phyloP scores from a whole-genome alignment of 2,888 invertebrate species.

The Synergus japonicus region DNA sequence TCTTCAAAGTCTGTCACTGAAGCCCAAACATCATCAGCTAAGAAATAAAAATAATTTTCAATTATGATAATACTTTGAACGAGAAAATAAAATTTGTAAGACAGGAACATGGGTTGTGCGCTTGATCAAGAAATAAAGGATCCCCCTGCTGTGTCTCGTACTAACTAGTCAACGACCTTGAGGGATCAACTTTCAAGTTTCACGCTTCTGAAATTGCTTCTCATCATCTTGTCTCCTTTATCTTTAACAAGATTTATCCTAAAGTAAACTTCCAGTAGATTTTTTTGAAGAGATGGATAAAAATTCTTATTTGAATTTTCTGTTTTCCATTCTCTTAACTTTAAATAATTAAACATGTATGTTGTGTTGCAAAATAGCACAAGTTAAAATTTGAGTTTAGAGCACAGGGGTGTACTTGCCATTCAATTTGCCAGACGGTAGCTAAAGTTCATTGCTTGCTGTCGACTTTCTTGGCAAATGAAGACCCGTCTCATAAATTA shows the following conservation, averaged over 20 bases:
- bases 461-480: not conserved
- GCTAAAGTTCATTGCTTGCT: not conserved
- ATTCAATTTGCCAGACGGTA: not conserved
- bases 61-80: not conserved
- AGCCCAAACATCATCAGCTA: no score
- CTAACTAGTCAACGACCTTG: constrained; percentile 16
- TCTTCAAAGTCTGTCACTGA: no score
- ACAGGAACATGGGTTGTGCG: not conserved
- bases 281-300: not conserved
- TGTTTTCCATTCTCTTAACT: not conserved
- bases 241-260: not conserved
- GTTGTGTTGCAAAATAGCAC: not conserved
- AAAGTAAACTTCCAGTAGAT: not conserved
- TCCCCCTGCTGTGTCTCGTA: constrained; percentile 1
- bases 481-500: not conserved
- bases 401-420: not conserved
- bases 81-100: not conserved
- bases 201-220: not conserved
- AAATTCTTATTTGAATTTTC: no score
- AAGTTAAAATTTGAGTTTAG: not conserved
- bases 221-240: not conserved
- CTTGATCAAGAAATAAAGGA: not conserved
- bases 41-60: no score
- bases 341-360: not conserved
- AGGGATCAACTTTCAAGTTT: constrained; percentile 30